Evolutionary conservation across 2,113 vertebrate genomes (phyloP), one percentile per base, ranked within the genome.

Genomic region (Rynchops niger): DNA sequence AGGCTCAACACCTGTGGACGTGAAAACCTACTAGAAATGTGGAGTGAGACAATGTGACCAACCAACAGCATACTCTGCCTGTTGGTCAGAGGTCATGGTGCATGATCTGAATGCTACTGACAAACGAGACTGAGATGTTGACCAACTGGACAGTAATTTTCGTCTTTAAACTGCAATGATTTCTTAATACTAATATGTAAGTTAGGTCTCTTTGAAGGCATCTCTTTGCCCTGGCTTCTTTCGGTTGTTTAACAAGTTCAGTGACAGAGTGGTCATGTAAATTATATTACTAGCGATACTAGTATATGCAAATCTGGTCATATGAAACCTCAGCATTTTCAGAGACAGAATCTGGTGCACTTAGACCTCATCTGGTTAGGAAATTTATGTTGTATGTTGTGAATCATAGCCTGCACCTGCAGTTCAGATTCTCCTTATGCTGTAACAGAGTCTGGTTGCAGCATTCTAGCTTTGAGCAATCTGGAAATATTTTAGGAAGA

Each of bases 401-500:
- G 78, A 94, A 82, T 67, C 91, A 79, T 30, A 67, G 32, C 29
- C 65, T 95, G 81, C n/a, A 79, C 36, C 61, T 80, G 82, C 81
- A 89, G 32, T 85, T 93, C 73, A 76, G 56, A 77, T 77, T 74
- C 40, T 81, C 65, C 65, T 86, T 78, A 67, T 63, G 63, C 61
- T 1, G 0, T 82, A 85, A 61, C 65, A 85, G 52, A 84, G 56
- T 43, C 81, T 82, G 65, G 36, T 76, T 95, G 84, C 61, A 89
- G 61, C 38, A 76, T 34, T 81, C n/a, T 74, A 55, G 52, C 34
- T 93, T 94, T 3, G 11, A 89, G 61, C 23, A 82, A 72, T 79
- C 61, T 96, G 78, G 65, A 91, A 84, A 9, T 65, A 82, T 79
- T 96, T 94, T 87, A 84, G 56, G 52, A 87, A 87, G 23, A 76